These are phyloP conservation scores for Lepidothrix coronata DNA, from an alignment of 2,113 vertebrate species.

Conservation along the genomic window DNA sequence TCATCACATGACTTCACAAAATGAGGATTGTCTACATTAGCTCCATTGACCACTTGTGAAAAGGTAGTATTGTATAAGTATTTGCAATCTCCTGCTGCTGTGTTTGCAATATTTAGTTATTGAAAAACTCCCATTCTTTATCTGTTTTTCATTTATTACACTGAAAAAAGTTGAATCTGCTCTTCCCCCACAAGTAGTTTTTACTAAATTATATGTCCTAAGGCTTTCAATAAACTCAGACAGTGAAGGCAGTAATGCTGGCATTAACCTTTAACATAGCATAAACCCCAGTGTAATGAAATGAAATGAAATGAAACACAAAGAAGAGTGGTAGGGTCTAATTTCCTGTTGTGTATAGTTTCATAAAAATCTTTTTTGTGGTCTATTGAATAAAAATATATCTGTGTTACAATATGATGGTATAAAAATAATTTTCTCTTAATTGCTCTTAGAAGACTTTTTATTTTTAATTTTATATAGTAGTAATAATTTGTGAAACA, in stretches of 20 bases:
- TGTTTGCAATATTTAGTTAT: neutral
- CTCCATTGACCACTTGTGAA: neutral
- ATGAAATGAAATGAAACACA: neutral
- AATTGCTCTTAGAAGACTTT: neutral
- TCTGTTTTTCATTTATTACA: neutral
- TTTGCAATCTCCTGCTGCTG: neutral
- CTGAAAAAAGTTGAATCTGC: neutral
- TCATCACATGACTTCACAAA: neutral
- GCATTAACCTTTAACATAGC: conserved; percentile 16
- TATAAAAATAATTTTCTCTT: neutral
- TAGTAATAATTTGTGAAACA: neutral
- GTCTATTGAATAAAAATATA: neutral
- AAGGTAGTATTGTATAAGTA: neutral
- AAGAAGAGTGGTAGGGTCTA: neutral
- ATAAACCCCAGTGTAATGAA: neutral
- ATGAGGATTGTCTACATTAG: neutral
- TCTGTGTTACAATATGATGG: neutral
- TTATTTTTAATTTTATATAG: neutral
- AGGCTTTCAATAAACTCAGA: conserved; percentile 45
- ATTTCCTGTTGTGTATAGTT: neutral
- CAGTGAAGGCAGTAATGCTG: neutral
- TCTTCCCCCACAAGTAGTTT: neutral
- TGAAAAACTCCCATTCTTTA: neutral
- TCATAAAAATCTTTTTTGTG: neutral
- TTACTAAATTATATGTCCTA: conserved; percentile 25